Percentiles rank a stretch among this genome's conserved stretches.
These are phyloP conservation scores for Sebastes alutus DNA, from an alignment of 2,797 vertebrate genomes.

Conservation along the genomic window DNA sequence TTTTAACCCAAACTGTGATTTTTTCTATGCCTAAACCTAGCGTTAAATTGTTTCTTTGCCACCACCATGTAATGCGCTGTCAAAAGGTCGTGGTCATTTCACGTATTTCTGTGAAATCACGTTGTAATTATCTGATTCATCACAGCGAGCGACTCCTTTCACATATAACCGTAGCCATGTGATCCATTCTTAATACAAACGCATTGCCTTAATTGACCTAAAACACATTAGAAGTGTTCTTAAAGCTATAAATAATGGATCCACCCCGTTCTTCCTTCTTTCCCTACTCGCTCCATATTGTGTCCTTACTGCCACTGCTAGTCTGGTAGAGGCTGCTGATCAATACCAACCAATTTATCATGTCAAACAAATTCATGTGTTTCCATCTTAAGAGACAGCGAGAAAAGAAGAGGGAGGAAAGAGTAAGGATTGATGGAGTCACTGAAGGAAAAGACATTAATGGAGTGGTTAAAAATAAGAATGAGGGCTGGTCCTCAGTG, in stretches of 20 bases:
- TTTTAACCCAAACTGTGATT: too few species aligned
- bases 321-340: neutral
- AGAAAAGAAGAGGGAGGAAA: neutral
- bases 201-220: neutral
- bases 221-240: neutral
- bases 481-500: slow-evolving; percentile 75
- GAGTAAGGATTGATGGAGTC: slow-evolving; percentile 44
- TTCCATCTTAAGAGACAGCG: slow-evolving; percentile 12
- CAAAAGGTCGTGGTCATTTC: neutral
- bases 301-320: neutral
- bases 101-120: neutral
- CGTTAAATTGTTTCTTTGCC: neutral
- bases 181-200: neutral
- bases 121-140: neutral
- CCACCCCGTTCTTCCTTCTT: neutral
- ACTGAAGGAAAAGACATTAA: slow-evolving; percentile 61
- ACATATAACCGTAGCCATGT: neutral
- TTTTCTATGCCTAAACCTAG: neutral
- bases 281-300: neutral
- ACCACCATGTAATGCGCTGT: neutral
- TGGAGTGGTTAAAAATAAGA: slow-evolving; percentile 78
- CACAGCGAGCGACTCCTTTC: neutral
- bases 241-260: neutral
- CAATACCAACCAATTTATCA: neutral
- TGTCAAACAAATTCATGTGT: neutral